Conservation (phyloP, 1,140 invertebrate species). For the Drosophila simulans region DNA sequence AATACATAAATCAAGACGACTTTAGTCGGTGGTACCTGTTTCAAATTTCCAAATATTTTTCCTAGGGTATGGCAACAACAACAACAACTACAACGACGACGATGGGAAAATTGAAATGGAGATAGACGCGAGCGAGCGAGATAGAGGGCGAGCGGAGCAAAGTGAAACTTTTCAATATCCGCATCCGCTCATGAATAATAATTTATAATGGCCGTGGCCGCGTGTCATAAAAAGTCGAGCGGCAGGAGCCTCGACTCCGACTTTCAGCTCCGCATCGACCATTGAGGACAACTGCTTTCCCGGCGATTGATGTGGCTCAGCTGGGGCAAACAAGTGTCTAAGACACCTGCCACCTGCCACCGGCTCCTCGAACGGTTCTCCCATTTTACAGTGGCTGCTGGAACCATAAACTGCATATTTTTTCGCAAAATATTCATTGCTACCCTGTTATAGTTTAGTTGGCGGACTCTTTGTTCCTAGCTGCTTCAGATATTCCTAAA, state of each 20-base stretch:
- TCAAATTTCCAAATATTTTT: not conserved
- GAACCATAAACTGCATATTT: not conserved
- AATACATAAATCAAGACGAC: too few species aligned
- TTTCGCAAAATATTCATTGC: too few species aligned
- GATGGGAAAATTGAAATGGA: constrained; percentile 76
- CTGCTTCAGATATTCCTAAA: too few species aligned
- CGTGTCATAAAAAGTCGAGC: constrained; percentile 50
- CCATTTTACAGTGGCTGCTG: constrained; percentile 2
- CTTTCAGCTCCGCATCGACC: constrained; percentile 24
- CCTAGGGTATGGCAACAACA: constrained; percentile 30
- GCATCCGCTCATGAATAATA: constrained; percentile 83
- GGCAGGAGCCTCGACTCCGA: constrained; percentile 3
- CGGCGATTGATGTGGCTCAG: constrained; percentile 49
- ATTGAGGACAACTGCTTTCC: constrained; percentile 38
- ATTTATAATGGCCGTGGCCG: constrained; percentile 74
- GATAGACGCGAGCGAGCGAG: constrained; percentile 45
- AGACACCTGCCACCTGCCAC: constrained; percentile 21
- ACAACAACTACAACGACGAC: constrained; percentile 24
- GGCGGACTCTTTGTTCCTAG: not conserved
- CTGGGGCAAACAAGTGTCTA: constrained; percentile 26
- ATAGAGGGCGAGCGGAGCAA: constrained; percentile 31
- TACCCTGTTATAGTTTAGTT: too few species aligned
- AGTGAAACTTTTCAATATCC: constrained; percentile 82
- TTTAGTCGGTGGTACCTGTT: not conserved
- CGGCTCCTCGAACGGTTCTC: not conserved